Conservation (phyloP, 2,888 invertebrate species). For the Caenorhabditis wallacei region DNA sequence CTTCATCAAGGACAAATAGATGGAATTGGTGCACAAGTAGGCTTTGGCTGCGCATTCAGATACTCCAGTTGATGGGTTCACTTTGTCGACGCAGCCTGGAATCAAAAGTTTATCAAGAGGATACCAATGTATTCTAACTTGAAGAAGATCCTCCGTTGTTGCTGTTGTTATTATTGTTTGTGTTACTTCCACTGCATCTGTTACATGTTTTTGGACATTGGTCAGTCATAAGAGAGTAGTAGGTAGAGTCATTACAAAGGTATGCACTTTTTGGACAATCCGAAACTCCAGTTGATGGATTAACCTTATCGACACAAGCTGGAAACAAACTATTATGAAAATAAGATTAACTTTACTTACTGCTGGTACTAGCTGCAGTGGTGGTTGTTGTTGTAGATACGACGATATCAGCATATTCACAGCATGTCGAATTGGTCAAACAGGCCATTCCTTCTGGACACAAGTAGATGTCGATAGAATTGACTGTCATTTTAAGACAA, state of each 20-base stretch:
- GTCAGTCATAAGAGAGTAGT: slow-evolving; percentile 60
- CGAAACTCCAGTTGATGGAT: slow-evolving; percentile 61
- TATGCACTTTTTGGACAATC: slow-evolving; percentile 59
- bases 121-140: slow-evolving; percentile 1
- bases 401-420: slow-evolving; percentile 52
- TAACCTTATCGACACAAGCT: slow-evolving; percentile 59
- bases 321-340: not conserved
- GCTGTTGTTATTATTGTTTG: slow-evolving; percentile 23
- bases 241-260: slow-evolving; percentile 56
- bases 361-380: slow-evolving; percentile 43
- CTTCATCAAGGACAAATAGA: slow-evolving; percentile 63
- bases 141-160: slow-evolving; percentile 39
- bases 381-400: slow-evolving; percentile 51
- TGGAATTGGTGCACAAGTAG: slow-evolving; percentile 67
- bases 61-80: slow-evolving; percentile 62
- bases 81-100: slow-evolving; percentile 57
- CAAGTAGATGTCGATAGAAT: slow-evolving; percentile 44
- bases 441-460: slow-evolving; percentile 64
- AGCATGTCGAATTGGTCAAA: slow-evolving; percentile 51
- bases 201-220: slow-evolving; percentile 52
- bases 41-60: slow-evolving; percentile 63
- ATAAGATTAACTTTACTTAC: not conserved
- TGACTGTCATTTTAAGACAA: slow-evolving; percentile 47
- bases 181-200: slow-evolving; percentile 42
- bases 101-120: not conserved